Percentiles rank a stretch among this genome's conserved stretches.
phyloP scores from a whole-genome alignment of 2,888 invertebrate species.

The Metellina segmentata region DNA sequence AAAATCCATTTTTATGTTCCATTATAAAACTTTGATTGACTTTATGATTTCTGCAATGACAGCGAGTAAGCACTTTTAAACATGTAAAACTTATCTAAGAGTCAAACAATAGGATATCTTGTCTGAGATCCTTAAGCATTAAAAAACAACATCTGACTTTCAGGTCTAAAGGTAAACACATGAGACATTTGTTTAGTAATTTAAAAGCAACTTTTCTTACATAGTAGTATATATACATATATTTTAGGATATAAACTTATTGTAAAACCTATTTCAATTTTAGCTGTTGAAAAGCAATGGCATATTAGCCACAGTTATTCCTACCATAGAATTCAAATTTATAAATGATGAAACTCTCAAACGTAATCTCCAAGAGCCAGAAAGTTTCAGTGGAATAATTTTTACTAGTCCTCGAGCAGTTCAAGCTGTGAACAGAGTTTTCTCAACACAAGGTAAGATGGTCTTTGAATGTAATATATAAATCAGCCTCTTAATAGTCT shows the following conservation, averaged over 20 bases:
- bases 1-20: no score
- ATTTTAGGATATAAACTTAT: background rate
- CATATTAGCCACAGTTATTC: background rate
- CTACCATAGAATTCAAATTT: conserved; percentile 31
- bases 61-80: no score
- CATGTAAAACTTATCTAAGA: background rate
- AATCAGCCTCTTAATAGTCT: no score
- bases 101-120: background rate
- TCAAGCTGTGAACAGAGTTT: conserved; percentile 18
- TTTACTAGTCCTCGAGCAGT: conserved; percentile 59
- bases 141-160: background rate
- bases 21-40: no score
- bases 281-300: conserved; percentile 2
- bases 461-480: no score
- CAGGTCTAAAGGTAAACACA: background rate
- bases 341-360: conserved; percentile 43
- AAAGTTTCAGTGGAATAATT: conserved; percentile 43
- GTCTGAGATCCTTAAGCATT: background rate
- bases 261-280: background rate
- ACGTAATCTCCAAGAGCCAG: background rate
- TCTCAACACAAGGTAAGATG: conserved; percentile 3
- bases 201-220: background rate
- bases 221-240: no score
- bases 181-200: background rate
- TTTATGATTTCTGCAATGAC: no score